A percentile compares a stretch with the other conserved stretches of the same genome.
Conservation (phyloP, 2,113 vertebrate species). For the Elephas maximus region DNA sequence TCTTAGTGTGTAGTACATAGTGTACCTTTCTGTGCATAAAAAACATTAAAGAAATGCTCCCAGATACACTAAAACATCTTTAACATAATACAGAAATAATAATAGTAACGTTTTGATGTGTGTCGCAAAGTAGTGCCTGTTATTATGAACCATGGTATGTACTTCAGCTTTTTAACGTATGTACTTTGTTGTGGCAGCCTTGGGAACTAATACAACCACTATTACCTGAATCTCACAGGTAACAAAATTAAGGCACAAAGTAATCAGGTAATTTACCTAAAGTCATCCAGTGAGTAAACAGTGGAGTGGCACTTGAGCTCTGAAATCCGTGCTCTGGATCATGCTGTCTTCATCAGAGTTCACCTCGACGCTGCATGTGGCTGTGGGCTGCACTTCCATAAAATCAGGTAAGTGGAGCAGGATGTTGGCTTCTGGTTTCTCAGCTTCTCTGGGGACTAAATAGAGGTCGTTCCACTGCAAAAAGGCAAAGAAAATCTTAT, state of each 20-base stretch:
- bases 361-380: background rate
- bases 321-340: background rate
- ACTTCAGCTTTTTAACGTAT: too few species aligned
- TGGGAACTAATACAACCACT: background rate
- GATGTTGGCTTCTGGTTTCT: background rate
- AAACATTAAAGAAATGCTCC: too few species aligned
- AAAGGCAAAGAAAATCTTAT: background rate
- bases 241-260: background rate
- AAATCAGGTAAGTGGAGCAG: too few species aligned
- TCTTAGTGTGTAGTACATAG: too few species aligned
- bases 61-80: too few species aligned
- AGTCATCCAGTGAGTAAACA: background rate
- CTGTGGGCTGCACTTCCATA: accelerated
- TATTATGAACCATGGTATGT: too few species aligned
- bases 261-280: background rate
- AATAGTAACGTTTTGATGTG: too few species aligned
- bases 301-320: background rate
- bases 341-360: background rate
- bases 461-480: background rate
- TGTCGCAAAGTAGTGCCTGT: too few species aligned
- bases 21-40: too few species aligned
- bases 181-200: background rate
- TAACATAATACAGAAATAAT: too few species aligned
- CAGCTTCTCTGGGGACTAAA: background rate
- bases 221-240: background rate